Conservation (phyloP, 2,797 vertebrate genomes). For the Phaenicophaeus curvirostris region DNA sequence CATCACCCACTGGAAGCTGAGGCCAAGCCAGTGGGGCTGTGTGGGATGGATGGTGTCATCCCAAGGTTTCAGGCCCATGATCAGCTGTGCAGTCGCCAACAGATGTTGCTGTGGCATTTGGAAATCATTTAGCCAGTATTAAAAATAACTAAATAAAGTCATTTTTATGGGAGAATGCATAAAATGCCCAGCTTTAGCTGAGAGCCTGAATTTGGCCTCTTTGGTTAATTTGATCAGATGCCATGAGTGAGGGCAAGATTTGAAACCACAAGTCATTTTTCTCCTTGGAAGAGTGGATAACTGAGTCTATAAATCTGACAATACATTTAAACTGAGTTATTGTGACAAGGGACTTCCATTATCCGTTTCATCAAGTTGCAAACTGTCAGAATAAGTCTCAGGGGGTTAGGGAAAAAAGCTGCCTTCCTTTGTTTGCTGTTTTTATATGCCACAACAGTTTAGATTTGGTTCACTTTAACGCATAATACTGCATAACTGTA, state of each 20-base stretch:
- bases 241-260: neutral
- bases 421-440: slow-evolving; percentile 56
- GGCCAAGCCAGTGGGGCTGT: neutral
- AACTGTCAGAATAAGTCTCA: slow-evolving; percentile 71
- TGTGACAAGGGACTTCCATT: slow-evolving; percentile 70
- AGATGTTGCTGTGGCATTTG: neutral
- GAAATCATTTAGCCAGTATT: neutral
- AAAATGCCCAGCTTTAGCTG: neutral
- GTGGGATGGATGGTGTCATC: rapidly evolving
- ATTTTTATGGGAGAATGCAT: neutral
- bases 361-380: slow-evolving; percentile 64
- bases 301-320: slow-evolving; percentile 67
- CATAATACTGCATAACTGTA: neutral
- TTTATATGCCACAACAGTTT: slow-evolving; percentile 54
- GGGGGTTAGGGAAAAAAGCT: slow-evolving; percentile 33
- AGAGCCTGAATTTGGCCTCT: neutral
- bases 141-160: neutral
- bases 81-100: neutral
- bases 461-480: slow-evolving; percentile 39
- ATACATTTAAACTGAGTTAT: slow-evolving; percentile 65
- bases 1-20: rapidly evolving
- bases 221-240: slow-evolving; percentile 24
- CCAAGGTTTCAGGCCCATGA: rapidly evolving
- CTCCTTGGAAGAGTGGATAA: slow-evolving; percentile 50
- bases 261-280: slow-evolving; percentile 33